Evolutionary conservation across 2,888 invertebrate species (phyloP), one percentile per base, ranked within the genome.

Genomic region (Opisthograptis luteolata): DNA sequence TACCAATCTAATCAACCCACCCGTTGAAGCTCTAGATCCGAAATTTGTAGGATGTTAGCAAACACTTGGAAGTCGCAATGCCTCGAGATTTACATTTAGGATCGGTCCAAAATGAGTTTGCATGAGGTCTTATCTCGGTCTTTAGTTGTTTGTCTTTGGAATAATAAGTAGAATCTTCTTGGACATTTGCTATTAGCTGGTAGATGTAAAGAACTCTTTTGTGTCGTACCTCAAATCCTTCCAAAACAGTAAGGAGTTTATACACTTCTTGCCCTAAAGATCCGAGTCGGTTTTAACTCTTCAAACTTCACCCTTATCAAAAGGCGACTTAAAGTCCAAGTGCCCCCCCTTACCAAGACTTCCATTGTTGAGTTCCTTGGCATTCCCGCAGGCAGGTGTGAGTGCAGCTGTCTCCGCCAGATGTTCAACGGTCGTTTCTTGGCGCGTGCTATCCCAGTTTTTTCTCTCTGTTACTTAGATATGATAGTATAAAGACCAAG

Each of bases 331-430:
- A 40, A 39, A 34, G 39, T 39, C 22, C 10, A 37, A 42, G 28
- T 19, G 5, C 10, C 8, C 47, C 28, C 46, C 35, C 12, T 28
- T 8, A 32, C 7, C 3, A 41, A 6, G 35, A 24, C 3, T 7
- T 34, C n/a, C 25, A n/a, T 49, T 49, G 49, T 49, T 34, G n/a
- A 24, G 46, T 47, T 47, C 14, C 52, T 42, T 46, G 32, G 19
- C 37, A 28, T 43, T 40, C 15, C 19, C 31, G 14, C 12, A 37
- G 62, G 72, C 76, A 75, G 74, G 76, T 76, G 76, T 40, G 60
- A 31, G 20, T 50, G 46, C 76, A 76, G 76, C 77, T 76, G 76
- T 62, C 47, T 50, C 43, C n/a, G 41, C 36, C 60, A 52, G 45
- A 47, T 49, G 52, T 49, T 58, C 66, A 76, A 75, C 74, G 68